Conservation (phyloP, 1,140 invertebrate genomes). For the Drosophila hydei region DNA sequence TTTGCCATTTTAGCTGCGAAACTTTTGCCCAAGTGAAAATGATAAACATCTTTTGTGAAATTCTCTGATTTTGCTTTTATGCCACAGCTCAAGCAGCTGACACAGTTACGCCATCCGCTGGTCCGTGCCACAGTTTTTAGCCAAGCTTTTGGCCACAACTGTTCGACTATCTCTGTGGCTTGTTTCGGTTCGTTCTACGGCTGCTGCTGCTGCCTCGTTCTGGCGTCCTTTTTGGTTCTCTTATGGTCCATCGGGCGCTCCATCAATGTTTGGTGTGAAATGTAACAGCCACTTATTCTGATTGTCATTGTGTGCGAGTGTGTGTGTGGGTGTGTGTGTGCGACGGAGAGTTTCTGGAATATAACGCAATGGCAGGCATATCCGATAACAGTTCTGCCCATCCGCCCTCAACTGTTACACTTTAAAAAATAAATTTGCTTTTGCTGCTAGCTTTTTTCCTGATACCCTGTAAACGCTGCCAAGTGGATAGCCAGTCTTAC, state of each 20-base stretch:
- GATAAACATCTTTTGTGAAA: constrained; percentile 74
- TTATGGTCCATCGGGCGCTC: constrained; percentile 43
- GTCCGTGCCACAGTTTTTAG: background rate
- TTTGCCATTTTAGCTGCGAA: constrained; percentile 63
- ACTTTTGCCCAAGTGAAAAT: constrained; percentile 60
- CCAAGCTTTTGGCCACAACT: constrained; percentile 25
- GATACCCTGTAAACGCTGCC: background rate
- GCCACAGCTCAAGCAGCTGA: constrained; percentile 51
- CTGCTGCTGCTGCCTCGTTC: background rate
- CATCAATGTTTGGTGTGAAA: constrained; percentile 78
- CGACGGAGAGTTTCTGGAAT: constrained; percentile 18
- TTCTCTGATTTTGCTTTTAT: constrained; percentile 72
- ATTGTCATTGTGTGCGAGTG: constrained; percentile 64
- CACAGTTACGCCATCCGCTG: constrained; percentile 25
- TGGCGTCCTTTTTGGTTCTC: constrained; percentile 29
- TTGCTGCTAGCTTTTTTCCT: background rate
- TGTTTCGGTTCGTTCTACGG: constrained; percentile 24
- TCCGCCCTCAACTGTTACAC: background rate
- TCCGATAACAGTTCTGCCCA: constrained; percentile 52
- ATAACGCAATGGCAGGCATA: constrained; percentile 57
- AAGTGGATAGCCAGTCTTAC: background rate
- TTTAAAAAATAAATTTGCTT: background rate
- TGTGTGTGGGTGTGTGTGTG: constrained; percentile 17
- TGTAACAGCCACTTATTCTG: constrained; percentile 81
- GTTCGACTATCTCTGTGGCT: constrained; percentile 49